Evolutionary conservation across 2,797 vertebrate species (phyloP).

Genomic region (Micropoecilia bifurca): DNA sequence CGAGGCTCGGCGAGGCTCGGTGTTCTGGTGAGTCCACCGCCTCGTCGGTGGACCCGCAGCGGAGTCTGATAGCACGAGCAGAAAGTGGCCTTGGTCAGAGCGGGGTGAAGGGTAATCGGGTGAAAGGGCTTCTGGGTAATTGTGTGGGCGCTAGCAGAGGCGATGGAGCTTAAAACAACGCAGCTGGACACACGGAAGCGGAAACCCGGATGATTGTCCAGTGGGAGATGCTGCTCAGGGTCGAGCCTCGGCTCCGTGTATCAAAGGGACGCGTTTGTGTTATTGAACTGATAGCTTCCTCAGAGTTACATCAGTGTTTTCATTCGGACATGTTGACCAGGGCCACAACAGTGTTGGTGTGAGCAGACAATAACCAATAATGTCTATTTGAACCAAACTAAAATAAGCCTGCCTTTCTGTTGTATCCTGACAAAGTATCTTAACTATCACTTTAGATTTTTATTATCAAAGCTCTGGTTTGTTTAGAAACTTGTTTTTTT

Average conservation of each 20-base stretch:
- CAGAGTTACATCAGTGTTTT: slow-evolving; percentile 7
- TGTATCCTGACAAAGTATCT: neutral
- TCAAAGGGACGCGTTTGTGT: slow-evolving; percentile 2
- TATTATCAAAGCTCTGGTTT: neutral
- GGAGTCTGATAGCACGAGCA: slow-evolving; percentile 52
- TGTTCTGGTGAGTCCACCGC: slow-evolving; percentile 43
- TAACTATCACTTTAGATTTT: neutral
- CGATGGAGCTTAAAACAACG: neutral
- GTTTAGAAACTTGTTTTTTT: neutral
- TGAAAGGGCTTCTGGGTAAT: slow-evolving; percentile 45
- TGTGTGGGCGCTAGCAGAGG: neutral
- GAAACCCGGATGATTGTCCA: neutral
- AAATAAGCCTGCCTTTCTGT: neutral
- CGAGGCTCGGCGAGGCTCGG: slow-evolving; percentile 34
- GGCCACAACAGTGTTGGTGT: neutral
- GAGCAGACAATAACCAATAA: neutral
- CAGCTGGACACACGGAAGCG: neutral
- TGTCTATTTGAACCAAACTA: neutral
- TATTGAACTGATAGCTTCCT: slow-evolving; percentile 25
- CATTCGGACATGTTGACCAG: slow-evolving; percentile 22
- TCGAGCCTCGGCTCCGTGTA: slow-evolving; percentile 13
- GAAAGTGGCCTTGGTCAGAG: slow-evolving; percentile 59
- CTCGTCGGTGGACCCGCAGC: slow-evolving; percentile 34
- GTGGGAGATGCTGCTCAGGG: neutral
- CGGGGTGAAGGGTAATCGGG: slow-evolving; percentile 51